These are phyloP conservation scores for Canis aureus DNA, from an alignment of 2,113 vertebrate genomes.

Conservation along the genomic window DNA sequence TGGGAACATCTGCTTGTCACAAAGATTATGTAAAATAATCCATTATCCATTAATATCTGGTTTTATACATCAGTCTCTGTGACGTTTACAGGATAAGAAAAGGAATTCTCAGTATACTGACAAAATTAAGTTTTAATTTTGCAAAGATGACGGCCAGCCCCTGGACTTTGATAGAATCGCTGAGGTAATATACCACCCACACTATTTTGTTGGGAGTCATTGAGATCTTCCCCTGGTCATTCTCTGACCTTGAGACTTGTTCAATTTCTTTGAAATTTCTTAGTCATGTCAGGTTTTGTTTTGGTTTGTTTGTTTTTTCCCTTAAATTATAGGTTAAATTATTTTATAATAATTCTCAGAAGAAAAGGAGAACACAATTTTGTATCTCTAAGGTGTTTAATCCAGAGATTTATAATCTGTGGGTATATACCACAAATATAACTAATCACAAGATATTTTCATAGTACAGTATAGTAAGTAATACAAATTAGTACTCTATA, in stretches of 20 bases:
- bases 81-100: not conserved
- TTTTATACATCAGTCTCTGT: not conserved
- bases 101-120: not conserved
- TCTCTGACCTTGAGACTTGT: not conserved
- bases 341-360: constrained; percentile 1
- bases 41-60: not conserved
- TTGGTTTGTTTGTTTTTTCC: not conserved
- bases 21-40: not conserved
- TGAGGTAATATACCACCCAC: not conserved
- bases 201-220: not conserved
- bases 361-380: not conserved
- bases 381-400: not conserved
- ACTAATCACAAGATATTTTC: not conserved
- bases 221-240: not conserved
- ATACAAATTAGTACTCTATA: not conserved
- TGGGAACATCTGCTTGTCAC: not conserved
- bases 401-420: not conserved
- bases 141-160: not conserved
- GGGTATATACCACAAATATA: not conserved
- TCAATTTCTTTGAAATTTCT: not conserved
- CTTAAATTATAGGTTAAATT: not conserved
- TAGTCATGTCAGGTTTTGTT: not conserved
- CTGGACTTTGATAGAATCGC: not conserved
- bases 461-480: not conserved
- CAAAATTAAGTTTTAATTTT: not conserved